Conservation (phyloP, 1,140 invertebrate species). For the Sipha flava region DNA sequence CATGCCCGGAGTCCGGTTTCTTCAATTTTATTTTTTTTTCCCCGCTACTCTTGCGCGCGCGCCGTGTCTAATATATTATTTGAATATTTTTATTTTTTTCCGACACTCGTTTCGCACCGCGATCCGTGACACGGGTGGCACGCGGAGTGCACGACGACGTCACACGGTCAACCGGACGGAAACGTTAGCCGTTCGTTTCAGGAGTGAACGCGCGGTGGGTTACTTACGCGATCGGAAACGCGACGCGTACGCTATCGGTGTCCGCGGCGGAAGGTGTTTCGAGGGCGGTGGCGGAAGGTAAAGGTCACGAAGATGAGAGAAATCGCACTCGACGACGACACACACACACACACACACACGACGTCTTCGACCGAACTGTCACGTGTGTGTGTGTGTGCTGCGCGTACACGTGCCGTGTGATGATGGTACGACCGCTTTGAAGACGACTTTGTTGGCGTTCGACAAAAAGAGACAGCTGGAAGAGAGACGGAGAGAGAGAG, state of each 20-base stretch:
- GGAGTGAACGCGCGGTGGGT: no score
- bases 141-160: no score
- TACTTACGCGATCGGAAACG: no score
- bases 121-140: no score
- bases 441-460: background rate
- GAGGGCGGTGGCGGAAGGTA: background rate
- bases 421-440: background rate
- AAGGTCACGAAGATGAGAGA: slow-evolving; percentile 21
- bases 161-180: no score
- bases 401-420: background rate
- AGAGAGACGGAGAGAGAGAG: no score
- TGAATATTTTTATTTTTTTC: no score
- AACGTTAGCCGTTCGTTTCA: no score
- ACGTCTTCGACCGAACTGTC: background rate
- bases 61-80: background rate
- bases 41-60: no score
- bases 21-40: background rate
- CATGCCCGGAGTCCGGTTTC: slow-evolving; percentile 20
- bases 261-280: background rate
- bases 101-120: background rate
- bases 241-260: no score
- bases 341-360: background rate
- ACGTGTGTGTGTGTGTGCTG: no score
- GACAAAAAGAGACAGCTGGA: no score
- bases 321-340: background rate